These are phyloP conservation scores for Brachionus calyciflorus DNA, from an alignment of 1,140 invertebrate genomes.

Conservation along the genomic window DNA sequence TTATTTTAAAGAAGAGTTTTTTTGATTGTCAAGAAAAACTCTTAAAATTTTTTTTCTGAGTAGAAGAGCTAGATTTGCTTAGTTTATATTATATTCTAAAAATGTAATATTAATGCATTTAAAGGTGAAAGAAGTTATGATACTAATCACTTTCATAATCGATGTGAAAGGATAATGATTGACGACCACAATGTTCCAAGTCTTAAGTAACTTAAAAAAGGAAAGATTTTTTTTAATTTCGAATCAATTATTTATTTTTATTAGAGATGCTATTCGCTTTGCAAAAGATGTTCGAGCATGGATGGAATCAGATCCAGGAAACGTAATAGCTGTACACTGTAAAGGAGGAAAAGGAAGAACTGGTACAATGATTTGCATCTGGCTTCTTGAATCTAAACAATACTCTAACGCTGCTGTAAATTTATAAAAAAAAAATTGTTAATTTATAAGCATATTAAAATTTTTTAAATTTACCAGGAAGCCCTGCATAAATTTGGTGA, in stretches of 20 bases:
- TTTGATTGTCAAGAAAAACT: no score
- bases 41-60: no score
- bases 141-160: constrained; percentile 63
- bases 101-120: no score
- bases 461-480: constrained; percentile 53
- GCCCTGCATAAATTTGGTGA: constrained; percentile 65
- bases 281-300: constrained; percentile 62
- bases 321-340: constrained; percentile 68
- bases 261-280: constrained; percentile 63
- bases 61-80: no score
- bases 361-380: constrained; percentile 66
- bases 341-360: constrained; percentile 68
- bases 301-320: constrained; percentile 62
- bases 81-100: no score
- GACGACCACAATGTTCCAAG: constrained; percentile 68
- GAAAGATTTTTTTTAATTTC: no score
- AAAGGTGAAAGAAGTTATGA: constrained; percentile 67
- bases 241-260: constrained; percentile 48
- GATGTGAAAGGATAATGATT: constrained; percentile 64
- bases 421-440: not conserved
- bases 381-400: constrained; percentile 62
- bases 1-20: no score
- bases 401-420: not conserved
- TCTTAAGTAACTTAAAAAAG: constrained; percentile 61
- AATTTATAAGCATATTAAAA: not conserved